A percentile compares a stretch with the other conserved stretches of the same genome.
Conservation (phyloP, 2,797 vertebrate genomes). For the Diplodus sargus region DNA sequence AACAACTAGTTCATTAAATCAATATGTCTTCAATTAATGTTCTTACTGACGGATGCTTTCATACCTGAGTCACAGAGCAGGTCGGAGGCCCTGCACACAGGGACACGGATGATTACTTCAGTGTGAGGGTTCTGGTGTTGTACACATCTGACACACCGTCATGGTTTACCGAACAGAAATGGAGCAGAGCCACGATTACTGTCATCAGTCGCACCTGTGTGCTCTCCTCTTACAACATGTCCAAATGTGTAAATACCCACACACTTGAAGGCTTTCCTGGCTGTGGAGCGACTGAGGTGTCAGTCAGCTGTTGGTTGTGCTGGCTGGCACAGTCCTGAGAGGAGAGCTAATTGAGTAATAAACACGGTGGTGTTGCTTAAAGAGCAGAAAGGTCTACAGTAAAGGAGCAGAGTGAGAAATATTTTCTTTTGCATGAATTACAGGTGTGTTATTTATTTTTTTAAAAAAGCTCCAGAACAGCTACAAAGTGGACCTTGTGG, state of each 20-base stretch:
- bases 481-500: neutral
- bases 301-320: too few species aligned
- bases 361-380: neutral
- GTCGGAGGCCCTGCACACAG: neutral
- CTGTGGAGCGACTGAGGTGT: neutral
- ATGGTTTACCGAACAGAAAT: neutral
- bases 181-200: neutral
- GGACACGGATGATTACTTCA: too few species aligned
- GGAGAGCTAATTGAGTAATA: neutral
- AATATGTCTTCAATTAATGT: neutral
- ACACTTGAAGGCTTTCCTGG: neutral
- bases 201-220: neutral
- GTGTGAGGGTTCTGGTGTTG: neutral
- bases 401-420: neutral
- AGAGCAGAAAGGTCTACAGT: neutral
- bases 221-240: too few species aligned
- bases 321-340: too few species aligned
- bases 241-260: neutral
- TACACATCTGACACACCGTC: neutral
- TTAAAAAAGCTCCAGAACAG: neutral
- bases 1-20: neutral
- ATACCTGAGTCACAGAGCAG: neutral
- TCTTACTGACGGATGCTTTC: neutral
- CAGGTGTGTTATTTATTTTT: too few species aligned
- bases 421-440: too few species aligned